Conservation (phyloP, 2,113 vertebrate species). For the Sclerurus mexicanus region DNA sequence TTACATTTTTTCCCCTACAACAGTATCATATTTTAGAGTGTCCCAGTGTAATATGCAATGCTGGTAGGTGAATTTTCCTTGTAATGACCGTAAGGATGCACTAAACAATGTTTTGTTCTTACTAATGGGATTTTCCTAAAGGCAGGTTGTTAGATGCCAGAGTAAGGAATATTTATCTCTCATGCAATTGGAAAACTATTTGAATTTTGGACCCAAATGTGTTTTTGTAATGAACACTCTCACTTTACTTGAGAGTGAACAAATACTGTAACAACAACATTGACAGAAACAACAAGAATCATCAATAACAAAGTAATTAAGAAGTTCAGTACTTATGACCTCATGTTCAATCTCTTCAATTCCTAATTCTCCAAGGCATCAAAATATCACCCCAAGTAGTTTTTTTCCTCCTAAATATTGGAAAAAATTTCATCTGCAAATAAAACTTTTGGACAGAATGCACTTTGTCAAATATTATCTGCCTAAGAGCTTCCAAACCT, state of each 20-base stretch:
- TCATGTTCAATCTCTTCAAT: not conserved
- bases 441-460: not conserved
- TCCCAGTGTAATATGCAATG: not conserved
- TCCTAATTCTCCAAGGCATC: not conserved
- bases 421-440: not conserved
- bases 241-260: not conserved
- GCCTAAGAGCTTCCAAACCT: not conserved
- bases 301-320: not conserved
- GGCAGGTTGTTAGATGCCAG: not conserved
- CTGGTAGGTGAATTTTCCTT: not conserved
- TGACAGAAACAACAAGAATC: not conserved
- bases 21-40: not conserved
- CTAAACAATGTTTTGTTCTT: not conserved
- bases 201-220: not conserved
- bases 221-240: not conserved
- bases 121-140: not conserved
- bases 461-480: not conserved
- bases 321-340: not conserved
- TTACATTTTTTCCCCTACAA: rapidly evolving
- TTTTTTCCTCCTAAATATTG: not conserved
- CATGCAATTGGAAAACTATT: not conserved
- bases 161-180: not conserved
- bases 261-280: not conserved
- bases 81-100: not conserved
- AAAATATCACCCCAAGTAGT: not conserved